Evolutionary conservation across 2,113 vertebrate genomes (phyloP).

Genomic region (Hydrolagus affinis): DNA sequence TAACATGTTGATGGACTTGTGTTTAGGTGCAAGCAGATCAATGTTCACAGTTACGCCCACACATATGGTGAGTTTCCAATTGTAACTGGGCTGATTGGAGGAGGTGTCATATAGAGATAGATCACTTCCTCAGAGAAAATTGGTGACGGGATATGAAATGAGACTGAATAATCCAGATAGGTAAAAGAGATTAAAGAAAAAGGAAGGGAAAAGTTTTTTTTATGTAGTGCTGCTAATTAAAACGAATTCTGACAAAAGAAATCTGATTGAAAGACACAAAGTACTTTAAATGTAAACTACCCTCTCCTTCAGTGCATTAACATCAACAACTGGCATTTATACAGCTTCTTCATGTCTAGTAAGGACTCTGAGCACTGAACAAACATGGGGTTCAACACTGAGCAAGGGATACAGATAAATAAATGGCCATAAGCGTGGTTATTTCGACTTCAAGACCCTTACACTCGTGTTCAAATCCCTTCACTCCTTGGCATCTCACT

Average conservation of each 20-base stretch:
- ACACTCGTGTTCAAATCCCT: no score
- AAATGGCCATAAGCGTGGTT: no score
- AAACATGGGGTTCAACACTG: no score
- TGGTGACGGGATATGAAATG: not conserved
- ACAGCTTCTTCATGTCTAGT: no score
- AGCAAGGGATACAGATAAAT: no score
- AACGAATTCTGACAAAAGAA: not conserved
- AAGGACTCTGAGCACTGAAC: no score
- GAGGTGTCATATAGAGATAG: not conserved
- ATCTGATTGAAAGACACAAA: no score
- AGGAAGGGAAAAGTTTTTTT: not conserved
- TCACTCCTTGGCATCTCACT: no score
- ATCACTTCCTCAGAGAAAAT: slow-evolving; percentile 24
- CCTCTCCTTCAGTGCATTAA: no score
- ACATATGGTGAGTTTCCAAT: not conserved
- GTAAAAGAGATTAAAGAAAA: not conserved
- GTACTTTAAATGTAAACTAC: no score
- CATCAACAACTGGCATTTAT: no score
- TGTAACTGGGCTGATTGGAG: not conserved
- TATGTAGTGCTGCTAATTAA: not conserved
- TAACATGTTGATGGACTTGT: not conserved
- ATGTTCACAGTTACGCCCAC: not conserved
- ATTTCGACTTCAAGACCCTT: no score
- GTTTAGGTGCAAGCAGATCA: not conserved
- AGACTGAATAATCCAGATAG: not conserved